These are phyloP conservation scores for Lingula anatina DNA, from an alignment of 2,888 invertebrate species.

Conservation along the genomic window DNA sequence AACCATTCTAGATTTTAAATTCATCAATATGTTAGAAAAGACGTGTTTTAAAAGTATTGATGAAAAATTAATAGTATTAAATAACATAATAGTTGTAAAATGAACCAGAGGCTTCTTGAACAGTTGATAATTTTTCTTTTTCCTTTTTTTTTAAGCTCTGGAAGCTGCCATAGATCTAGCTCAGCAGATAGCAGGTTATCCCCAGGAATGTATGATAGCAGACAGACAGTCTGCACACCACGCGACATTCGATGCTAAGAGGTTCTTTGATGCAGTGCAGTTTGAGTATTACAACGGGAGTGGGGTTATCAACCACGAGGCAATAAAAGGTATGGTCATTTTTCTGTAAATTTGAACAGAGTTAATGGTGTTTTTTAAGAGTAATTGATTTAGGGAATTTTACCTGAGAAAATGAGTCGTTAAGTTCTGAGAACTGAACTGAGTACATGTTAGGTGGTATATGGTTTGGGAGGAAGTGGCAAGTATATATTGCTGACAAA, in stretches of 20 bases:
- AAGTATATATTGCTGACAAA: no score
- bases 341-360: no score
- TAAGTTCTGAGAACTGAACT: no score
- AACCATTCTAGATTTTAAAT: no score
- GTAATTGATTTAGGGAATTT: no score
- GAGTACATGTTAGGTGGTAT: no score
- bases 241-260: conserved; percentile 65
- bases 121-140: conserved; percentile 15
- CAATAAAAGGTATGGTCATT: conserved; percentile 38
- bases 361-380: no score
- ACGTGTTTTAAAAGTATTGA: no score
- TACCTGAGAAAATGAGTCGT: no score
- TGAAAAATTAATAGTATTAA: no score
- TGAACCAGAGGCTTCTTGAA: not conserved
- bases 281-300: conserved; percentile 62
- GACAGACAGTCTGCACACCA: conserved; percentile 63
- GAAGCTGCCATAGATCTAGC: conserved; percentile 48
- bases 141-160: conserved; percentile 34
- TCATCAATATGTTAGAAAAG: no score
- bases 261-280: conserved; percentile 66
- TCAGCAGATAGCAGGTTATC: conserved; percentile 69
- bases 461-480: no score
- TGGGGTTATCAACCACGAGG: conserved; percentile 56
- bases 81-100: not conserved
- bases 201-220: conserved; percentile 64